Evolutionary conservation across 1,140 invertebrate species (phyloP), one percentile per base, ranked within the genome.

Genomic region (Conus betulinus): DNA sequence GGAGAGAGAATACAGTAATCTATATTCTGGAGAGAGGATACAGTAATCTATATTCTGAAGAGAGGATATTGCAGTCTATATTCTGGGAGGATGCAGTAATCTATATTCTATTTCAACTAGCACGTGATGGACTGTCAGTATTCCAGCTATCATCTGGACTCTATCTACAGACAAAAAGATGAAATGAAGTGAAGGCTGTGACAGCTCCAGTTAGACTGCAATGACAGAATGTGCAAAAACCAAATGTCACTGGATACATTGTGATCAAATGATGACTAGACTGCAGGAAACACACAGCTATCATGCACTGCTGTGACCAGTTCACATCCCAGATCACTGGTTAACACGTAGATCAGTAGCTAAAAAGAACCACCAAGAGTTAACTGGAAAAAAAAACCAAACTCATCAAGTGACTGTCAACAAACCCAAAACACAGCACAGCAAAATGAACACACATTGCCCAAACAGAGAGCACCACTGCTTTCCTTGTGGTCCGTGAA

Each of bases 351-450:
- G 17, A 71, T 71, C 15, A 71, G 3, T 71, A 11, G 20, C 0
- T 20, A 20, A 23, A 71, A 23, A 71, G 17, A 71, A 71, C 23
- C 67, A 23, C 76, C 27, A 51, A 15, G 79, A 81, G 79, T 81
- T 81, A 81, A 81, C 39, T 53, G 13, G 53, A 55, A 81, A 20
- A 51, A 81, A 81, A 81, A 81, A 81, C 23, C 79, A 81, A 79
- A 27, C 39, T 53, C 51, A 53, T 13, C 27, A 81, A 23, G 17
- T 53, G 8, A 81, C 53, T 53, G 51, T 53, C 52, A 78, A 87
- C 85, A 87, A 87, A 25, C 85, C 53, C 85, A 87, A 78, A 78
- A 87, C 85, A 79, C 57, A 87, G 85, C 85, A 87, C 85, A 87
- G 85, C 85, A 87, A 78, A 67, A 15, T 74, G 15, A 85, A 74